Evolutionary conservation across 2,888 invertebrate species (phyloP), one percentile per base, ranked within the genome.

Genomic region (Harmothoe impar): DNA sequence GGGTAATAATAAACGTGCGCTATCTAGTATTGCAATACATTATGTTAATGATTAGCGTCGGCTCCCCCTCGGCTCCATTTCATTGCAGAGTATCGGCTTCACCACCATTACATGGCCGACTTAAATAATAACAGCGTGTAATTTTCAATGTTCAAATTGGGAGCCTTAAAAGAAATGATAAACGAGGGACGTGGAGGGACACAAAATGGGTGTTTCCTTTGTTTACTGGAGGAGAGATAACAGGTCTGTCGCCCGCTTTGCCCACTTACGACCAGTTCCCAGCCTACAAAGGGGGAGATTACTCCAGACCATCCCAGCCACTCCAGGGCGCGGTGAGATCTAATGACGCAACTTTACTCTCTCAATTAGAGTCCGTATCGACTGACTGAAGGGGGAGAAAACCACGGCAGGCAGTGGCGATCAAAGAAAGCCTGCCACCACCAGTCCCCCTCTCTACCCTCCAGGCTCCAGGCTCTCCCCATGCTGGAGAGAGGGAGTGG

Each of bases 281-380:
- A n/a, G 29, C 72, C 20, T n/a, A 72, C 72, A 72, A 72, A 72
- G 25, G 72, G 29, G 17, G 29, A 15, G 31, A 72, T 72, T 72
- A 72, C 72, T 72, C 29, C 72, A 25, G 15, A 29, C 72, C 72
- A 17, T 15, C 7, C 72, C 7, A 29, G 5, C 72, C 25, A 25
- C 72, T 72, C 72, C 72, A 72, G 72, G n/a, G 68, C 68, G 15
- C 29, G 3, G 25, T 25, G 29, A 72, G 29, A 72, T 72, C 72
- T 72, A 72, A 72, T 72, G 72, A 72, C 72, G 72, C 72, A 29
- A 29, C 72, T 25, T 72, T 72, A 72, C 72, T 72, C 72, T 72
- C 72, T 72, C 72, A 72, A 72, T 72, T 72, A 72, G 72, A 72
- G 29, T 72, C 25, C 1, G 72, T 72, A 72, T 72, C 72, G 72